Evolutionary conservation across 2,113 vertebrate genomes (phyloP), one percentile per base, ranked within the genome.

Genomic region (Pelecanoides urinatrix): DNA sequence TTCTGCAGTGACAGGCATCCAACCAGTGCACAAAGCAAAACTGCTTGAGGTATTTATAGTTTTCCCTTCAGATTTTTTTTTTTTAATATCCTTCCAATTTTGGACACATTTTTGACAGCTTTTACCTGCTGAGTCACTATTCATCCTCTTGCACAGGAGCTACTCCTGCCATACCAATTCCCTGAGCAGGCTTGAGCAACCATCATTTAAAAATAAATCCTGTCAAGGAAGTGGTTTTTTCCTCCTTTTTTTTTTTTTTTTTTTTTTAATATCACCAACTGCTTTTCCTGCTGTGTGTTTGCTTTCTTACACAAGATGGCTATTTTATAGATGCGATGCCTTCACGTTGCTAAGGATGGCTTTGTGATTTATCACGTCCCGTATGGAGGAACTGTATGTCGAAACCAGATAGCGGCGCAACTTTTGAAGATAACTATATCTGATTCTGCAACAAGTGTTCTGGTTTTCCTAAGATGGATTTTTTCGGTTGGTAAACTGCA

Each of bases 101-200:
- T 94, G 86, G 73, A 76, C 0, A 14, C 5, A 3, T 71, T 89
- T 97, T 91, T 96, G 91, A 96, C 94, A 93, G 92, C 73, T 96
- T 75, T 91, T 93, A 90, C 96, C 94, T 97, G 95, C 95, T 97
- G 95, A 97, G 91, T 97, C 96, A 97, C 90, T 70, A 16, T 45
- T 90, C 40, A 2, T 72, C 80, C 73, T 74, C 70, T 8, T 67
- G 61, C 88, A 62, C 1, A 0, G 68, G 91, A 95, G 87, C 81
- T 63, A 26, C 90, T 96, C 84, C 84, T 92, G 84, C 32, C 13
- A 6, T 73, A 17, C 87, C 19, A 4, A 89, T 93, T 96, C 84
- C 70, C 70, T 0, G 0, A 63, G 91, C 70, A 85, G 80, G 56
- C 81, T 95, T 61, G 84, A 92, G 80, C 91, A 82, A 6, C 80